Percentiles rank a stretch among this genome's conserved stretches.
Evolutionary conservation across 2,797 vertebrate genomes (phyloP).

Genomic region (Cercopithecus petaurista): DNA sequence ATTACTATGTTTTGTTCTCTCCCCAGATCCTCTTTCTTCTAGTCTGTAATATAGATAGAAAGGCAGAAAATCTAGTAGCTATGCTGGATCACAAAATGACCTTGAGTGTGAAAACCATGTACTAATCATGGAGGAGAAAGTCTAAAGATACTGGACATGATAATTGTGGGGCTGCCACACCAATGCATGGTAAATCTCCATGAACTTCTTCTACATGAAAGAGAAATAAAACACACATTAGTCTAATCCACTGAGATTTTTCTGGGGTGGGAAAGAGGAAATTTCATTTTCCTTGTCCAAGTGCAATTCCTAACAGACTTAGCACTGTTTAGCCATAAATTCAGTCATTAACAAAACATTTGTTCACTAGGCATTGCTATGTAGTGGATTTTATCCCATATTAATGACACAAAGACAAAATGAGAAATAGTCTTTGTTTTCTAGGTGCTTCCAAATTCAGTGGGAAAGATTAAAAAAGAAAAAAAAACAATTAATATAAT

Average conservation of each 20-base stretch:
- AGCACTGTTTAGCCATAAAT: neutral
- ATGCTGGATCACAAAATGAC: neutral
- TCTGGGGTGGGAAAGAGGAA: neutral
- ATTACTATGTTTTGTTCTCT: neutral
- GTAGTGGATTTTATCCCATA: neutral
- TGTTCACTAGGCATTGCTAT: neutral
- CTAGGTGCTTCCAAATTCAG: neutral
- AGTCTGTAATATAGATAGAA: neutral
- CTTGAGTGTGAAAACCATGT: neutral
- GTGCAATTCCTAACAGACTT: neutral
- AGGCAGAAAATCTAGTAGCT: neutral
- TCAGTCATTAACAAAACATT: neutral
- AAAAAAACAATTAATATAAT: neutral
- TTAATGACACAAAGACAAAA: neutral
- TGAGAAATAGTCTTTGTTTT: neutral
- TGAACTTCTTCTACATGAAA: neutral
- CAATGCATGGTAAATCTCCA: neutral
- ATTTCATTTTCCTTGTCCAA: neutral
- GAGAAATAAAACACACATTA: conserved; percentile 11
- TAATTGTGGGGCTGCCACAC: neutral
- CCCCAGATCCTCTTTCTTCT: neutral
- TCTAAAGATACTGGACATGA: neutral
- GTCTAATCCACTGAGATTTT: neutral
- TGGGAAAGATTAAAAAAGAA: conserved; percentile 7
- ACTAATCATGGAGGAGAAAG: neutral